phyloP scores from a whole-genome alignment of 1,140 invertebrate species.

The Aphelenchoides fujianensis region DNA sequence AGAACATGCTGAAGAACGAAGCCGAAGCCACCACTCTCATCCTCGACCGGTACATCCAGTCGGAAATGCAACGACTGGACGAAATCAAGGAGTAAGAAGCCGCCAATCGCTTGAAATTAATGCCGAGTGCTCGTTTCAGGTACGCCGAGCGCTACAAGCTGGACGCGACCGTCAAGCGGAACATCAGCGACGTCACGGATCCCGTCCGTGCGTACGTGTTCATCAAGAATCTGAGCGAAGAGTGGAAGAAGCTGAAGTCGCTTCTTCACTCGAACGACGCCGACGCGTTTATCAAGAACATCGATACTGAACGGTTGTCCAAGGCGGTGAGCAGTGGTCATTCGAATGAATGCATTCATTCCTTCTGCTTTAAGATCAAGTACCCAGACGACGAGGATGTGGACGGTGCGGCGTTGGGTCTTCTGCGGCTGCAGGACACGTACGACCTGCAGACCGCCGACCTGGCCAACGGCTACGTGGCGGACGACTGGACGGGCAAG shows the following conservation, averaged over 20 bases:
- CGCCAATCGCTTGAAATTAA: conserved; percentile 11
- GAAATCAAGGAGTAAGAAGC: conserved; percentile 34
- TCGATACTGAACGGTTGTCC: conserved; percentile 38
- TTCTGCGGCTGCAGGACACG: conserved; percentile 92
- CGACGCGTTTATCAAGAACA: conserved; percentile 51
- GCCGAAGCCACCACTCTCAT: conserved; percentile 31
- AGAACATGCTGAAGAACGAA: conserved; percentile 44
- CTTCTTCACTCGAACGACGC: conserved; percentile 42
- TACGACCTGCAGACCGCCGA: conserved; percentile 85
- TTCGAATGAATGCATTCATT: conserved; percentile 17
- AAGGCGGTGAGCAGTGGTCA: conserved; percentile 45
- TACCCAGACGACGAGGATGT: conserved; percentile 71
- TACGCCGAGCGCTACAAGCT: conserved; percentile 19
- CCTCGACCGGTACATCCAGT: conserved; percentile 43
- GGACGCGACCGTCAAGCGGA: conserved; percentile 11
- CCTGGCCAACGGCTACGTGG: conserved; percentile 79
- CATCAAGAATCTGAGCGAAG: conserved; percentile 38
- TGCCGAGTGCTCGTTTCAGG: neutral
- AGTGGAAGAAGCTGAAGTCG: conserved; percentile 40
- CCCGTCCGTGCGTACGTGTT: conserved; percentile 50
- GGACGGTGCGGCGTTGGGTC: conserved; percentile 84
- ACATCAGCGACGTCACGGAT: conserved; percentile 39
- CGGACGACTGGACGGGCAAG: conserved; percentile 44
- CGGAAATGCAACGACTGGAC: conserved; percentile 33
- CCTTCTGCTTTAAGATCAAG: conserved; percentile 38